Evolutionary conservation across 2,888 invertebrate species (phyloP), one percentile per base, ranked within the genome.

Genomic region (Meteorus cinctellus): DNA sequence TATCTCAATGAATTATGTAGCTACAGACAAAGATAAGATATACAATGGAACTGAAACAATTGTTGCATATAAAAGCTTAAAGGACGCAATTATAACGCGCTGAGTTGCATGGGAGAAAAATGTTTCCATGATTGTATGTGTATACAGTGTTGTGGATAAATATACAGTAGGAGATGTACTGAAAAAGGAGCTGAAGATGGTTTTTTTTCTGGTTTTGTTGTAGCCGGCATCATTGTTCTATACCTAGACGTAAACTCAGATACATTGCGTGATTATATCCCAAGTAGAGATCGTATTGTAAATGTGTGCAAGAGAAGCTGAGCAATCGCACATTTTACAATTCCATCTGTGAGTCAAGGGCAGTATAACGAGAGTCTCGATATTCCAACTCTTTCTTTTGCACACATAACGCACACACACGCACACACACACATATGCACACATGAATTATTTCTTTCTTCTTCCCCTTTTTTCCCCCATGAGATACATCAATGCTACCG

Each of bases 331-430:
- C 10, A 16, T 41, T 71, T 71, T 62, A 41, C 71, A 36, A 71
- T 62, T 71, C 60, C 27, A 45, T 71, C 71, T 71, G 62, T 41
- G 34, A 34, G 71, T 60, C 71, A 71, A 71, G 62, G 71, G 41
- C 69, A 51, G 59, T 71, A 19, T 55, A 71, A 62, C 71, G 41
- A 71, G 60, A 19, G 55, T 55, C 55, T 71, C 45, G 45, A 60
- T 62, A 62, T 60, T 71, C 45, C 36, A 62, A 71, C 51, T 34
- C 41, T n/a, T 62, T 34, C 31, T 34, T 63, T 12, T 31, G 34
- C n/a, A 29, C 16, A n/a, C 63, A 34, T 31, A 29, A 34, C 34
- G 5, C 34, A 34, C 62, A 24, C 16, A 14, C 24, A 24, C 24
- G 1, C 24, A 24, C 24, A 24, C 24, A 2, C 34, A 4, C 34